These are phyloP conservation scores for Zaprionus obscuricornis DNA, from an alignment of 2,888 invertebrate species.

Conservation along the genomic window DNA sequence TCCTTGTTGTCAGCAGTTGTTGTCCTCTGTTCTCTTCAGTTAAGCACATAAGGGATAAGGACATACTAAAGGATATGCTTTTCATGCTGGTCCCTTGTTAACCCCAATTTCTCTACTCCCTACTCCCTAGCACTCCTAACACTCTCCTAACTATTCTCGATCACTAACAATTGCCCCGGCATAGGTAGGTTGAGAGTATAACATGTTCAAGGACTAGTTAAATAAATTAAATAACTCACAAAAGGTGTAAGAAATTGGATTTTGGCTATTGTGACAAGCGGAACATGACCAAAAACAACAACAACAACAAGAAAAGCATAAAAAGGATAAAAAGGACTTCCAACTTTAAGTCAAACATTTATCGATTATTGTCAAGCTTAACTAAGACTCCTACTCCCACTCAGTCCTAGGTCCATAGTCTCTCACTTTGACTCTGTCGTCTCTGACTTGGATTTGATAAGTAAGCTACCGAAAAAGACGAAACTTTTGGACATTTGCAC, in stretches of 20 bases:
- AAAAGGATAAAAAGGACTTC: slow-evolving; percentile 12
- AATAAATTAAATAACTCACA: slow-evolving; percentile 50
- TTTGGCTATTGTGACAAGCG: slow-evolving; percentile 22
- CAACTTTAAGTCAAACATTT: slow-evolving; percentile 23
- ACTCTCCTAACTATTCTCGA: slow-evolving; percentile 21
- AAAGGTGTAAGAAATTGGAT: slow-evolving; percentile 34
- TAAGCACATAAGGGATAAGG: too few relatives aligned
- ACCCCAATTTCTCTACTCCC: too few relatives aligned
- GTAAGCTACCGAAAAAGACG: neutral
- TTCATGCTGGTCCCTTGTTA: slow-evolving; percentile 12
- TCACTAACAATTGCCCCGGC: slow-evolving; percentile 31
- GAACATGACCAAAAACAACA: slow-evolving; percentile 10
- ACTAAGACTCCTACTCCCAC: too few relatives aligned
- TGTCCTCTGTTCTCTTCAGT: neutral
- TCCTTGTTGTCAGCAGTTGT: slow-evolving; percentile 24
- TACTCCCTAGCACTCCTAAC: too few relatives aligned
- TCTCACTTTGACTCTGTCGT: too few relatives aligned
- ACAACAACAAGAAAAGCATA: slow-evolving; percentile 15
- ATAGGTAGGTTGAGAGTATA: too few relatives aligned
- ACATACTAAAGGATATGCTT: neutral
- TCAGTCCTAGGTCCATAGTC: too few relatives aligned
- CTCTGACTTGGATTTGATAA: too few relatives aligned
- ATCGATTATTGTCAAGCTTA: slow-evolving; percentile 22
- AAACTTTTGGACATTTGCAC: slow-evolving; percentile 21
- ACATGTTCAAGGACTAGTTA: slow-evolving; percentile 34